phyloP scores from a whole-genome alignment of 2,797 vertebrate genomes.

The Gouania willdenowi region DNA sequence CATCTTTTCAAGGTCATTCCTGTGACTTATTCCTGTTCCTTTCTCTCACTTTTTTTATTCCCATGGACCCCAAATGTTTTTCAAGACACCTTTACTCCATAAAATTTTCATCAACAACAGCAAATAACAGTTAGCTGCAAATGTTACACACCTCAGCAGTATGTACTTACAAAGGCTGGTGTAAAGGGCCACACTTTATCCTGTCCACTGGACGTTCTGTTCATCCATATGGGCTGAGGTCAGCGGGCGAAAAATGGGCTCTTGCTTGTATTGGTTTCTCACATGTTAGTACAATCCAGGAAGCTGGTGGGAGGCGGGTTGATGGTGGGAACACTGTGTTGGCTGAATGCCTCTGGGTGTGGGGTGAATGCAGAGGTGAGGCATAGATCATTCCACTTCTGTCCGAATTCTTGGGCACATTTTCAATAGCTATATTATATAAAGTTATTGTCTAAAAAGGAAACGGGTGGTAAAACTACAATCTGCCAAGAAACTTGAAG shows the following conservation, averaged over 20 bases:
- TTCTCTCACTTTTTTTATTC: slow-evolving; percentile 9
- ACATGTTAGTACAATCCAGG: slow-evolving; percentile 22
- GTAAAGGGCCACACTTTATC: slow-evolving; percentile 34
- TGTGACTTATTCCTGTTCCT: slow-evolving; percentile 6
- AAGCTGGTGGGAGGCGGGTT: slow-evolving; percentile 20
- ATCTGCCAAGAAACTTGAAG: slow-evolving; percentile 45
- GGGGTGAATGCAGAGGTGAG: slow-evolving; percentile 21
- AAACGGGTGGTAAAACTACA: slow-evolving; percentile 43
- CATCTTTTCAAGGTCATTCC: slow-evolving; percentile 28
- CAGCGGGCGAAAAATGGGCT: slow-evolving; percentile 4
- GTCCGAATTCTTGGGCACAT: slow-evolving; percentile 20
- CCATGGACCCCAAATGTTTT: slow-evolving; percentile 37
- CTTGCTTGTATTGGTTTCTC: slow-evolving; percentile 19
- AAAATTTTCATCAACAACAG: slow-evolving; percentile 75
- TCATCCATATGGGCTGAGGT: slow-evolving; percentile 21
- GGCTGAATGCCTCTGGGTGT: slow-evolving; percentile 19
- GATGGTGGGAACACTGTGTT: slow-evolving; percentile 12
- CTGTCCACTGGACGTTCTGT: slow-evolving; percentile 12
- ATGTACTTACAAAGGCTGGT: slow-evolving; percentile 28
- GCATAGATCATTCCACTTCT: slow-evolving; percentile 3
- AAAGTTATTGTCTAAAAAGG: slow-evolving; percentile 49
- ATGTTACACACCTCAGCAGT: slow-evolving; percentile 48
- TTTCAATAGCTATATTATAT: slow-evolving; percentile 33
- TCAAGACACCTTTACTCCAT: slow-evolving; percentile 56
- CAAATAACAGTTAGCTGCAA: slow-evolving; percentile 76